A percentile compares a stretch with the other conserved stretches of the same genome.
phyloP scores from a whole-genome alignment of 2,797 vertebrate genomes.

The Poeciliopsis paucimaculata region DNA sequence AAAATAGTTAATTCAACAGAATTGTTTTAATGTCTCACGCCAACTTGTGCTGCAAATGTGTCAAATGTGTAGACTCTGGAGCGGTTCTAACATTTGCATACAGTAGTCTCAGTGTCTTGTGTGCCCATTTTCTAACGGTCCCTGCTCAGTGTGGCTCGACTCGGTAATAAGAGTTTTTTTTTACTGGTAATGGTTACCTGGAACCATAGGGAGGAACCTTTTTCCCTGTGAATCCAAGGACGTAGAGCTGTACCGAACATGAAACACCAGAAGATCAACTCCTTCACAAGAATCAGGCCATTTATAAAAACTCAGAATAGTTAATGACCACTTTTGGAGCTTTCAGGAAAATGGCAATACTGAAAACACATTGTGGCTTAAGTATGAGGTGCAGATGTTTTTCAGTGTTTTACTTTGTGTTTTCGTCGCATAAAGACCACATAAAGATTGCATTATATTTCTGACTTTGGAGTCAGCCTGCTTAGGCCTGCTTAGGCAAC shows the following conservation, averaged over 20 bases:
- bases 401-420: background rate
- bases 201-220: background rate
- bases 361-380: background rate
- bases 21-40: background rate
- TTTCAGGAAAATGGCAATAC: background rate
- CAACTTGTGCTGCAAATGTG: background rate
- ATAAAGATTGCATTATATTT: background rate
- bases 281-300: no score
- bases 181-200: background rate
- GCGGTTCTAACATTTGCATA: background rate
- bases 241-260: background rate
- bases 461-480: background rate
- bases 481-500: background rate
- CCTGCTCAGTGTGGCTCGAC: no score
- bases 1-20: background rate
- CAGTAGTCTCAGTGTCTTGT: background rate
- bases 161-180: background rate
- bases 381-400: background rate
- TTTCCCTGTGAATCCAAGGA: background rate
- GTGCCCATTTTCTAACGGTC: background rate
- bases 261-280: no score
- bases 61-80: background rate
- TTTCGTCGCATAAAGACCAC: no score
- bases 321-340: no score
- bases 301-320: no score